Conservation (phyloP, 2,113 vertebrate genomes). For the Myiopsitta monachus region DNA sequence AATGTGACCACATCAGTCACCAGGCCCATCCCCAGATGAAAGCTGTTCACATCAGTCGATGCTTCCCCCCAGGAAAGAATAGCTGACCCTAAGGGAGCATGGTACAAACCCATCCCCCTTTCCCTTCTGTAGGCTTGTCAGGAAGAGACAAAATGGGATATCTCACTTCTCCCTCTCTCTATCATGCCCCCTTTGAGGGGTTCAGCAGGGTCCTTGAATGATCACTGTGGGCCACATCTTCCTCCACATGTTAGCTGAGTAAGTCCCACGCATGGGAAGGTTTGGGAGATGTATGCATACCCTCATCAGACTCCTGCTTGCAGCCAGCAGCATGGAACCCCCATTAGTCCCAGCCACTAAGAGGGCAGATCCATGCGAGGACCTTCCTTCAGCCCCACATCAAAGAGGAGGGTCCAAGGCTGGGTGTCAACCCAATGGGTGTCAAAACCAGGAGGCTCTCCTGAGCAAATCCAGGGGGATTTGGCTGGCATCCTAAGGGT, state of each 20-base stretch:
- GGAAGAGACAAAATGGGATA: not conserved
- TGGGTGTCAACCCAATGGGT: not conserved
- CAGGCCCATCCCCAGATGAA: constrained; percentile 47
- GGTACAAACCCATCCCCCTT: constrained; percentile 18
- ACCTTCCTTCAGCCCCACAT: not conserved
- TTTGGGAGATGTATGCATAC: not conserved
- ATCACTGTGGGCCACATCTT: not conserved
- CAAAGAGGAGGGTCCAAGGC: not conserved
- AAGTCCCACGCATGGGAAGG: fast-evolving
- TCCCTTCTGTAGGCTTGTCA: not conserved
- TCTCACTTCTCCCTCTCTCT: not conserved
- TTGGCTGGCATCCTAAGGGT: not conserved
- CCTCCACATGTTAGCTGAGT: not conserved
- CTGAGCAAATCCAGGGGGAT: fast-evolving
- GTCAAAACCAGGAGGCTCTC: not conserved
- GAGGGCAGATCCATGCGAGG: not conserved
- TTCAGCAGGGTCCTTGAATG: not conserved
- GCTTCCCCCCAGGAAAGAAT: constrained; percentile 55
- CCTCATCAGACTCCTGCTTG: not conserved
- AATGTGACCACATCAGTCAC: constrained; percentile 69
- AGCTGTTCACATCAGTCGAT: constrained; percentile 45
- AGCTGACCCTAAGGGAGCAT: not conserved
- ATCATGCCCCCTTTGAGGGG: not conserved
- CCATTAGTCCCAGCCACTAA: not conserved
- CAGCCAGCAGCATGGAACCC: not conserved